Evolutionary conservation across 2,888 invertebrate species (phyloP), one percentile per base, ranked within the genome.

Genomic region (Cataglyphis altisquamis): DNA sequence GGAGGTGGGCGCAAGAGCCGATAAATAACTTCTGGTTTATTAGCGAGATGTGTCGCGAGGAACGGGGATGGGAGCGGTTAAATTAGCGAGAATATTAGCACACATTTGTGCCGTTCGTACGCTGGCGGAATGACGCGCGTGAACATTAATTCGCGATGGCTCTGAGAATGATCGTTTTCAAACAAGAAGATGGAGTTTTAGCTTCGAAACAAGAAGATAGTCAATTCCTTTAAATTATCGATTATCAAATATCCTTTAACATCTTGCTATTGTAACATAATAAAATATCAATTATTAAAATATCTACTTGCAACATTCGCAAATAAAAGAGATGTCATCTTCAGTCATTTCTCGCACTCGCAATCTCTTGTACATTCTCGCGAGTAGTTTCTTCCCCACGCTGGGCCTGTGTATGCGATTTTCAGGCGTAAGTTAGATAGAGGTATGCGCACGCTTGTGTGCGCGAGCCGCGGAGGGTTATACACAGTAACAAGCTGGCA

Each of bases 11-110:
- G 83, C 87, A 85, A 39, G 25, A 83, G 83, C 90, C 91, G 93
- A 94, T 94, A 94, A 94, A 94, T 94, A 94, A 94, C 94, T 91
- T 92, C 94, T 94, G 93, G 91, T 94, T 94, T 94, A 94, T 94
- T 94, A 94, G 93, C 91, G 88, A 88, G 92, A 90, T 91, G 90
- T 88, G 87, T 87, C 86, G 84, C 73, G 75, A 78, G 85, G 90
- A 80, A 81, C 89, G 25, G 18, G 18, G 83, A 87, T 86, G 88
- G 91, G 86, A 89, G 90, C 88, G 92, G 93, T 91, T 92, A 93
- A 94, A 94, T 94, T 94, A 94, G 94, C 92, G 89, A 90, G 93
- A 93, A 93, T 94, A 94, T 94, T 94, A 94, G 93, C 93, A 91
- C 92, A 90, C 92, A 91, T 93, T 94, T 92, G 90, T 88, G 90